A percentile compares a stretch with the other conserved stretches of the same genome.
Conservation (phyloP, 2,888 invertebrate genomes). For the Himalopsyche tibetana region DNA sequence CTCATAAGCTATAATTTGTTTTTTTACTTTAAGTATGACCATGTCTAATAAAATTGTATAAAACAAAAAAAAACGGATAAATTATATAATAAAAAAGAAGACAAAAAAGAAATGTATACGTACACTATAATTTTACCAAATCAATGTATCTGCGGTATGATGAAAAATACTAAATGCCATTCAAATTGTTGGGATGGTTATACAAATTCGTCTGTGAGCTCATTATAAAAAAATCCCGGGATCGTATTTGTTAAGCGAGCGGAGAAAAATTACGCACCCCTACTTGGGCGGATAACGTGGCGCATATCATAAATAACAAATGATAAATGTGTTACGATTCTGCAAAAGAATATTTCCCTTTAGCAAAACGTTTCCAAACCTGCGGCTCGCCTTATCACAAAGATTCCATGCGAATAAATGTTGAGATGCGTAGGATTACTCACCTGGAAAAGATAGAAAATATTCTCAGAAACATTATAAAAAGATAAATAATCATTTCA, state of each 20-base stretch:
- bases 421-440: conserved; percentile 9
- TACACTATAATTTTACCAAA: too few relatives aligned
- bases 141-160: too few relatives aligned
- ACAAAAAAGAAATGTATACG: too few relatives aligned
- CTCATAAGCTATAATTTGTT: too few relatives aligned
- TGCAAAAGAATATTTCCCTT: conserved; percentile 36
- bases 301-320: conserved; percentile 47
- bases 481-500: background rate
- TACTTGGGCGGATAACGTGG: conserved; percentile 26
- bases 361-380: background rate
- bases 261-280: conserved; percentile 47
- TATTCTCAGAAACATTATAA: background rate
- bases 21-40: too few relatives aligned
- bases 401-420: background rate
- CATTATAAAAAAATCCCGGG: background rate
- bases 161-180: too few relatives aligned
- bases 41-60: too few relatives aligned
- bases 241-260: background rate
- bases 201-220: background rate
- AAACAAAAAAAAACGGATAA: too few relatives aligned
- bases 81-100: too few relatives aligned
- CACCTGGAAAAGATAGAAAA: conserved; percentile 6
- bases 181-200: too few relatives aligned
- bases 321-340: conserved; percentile 48
- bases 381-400: background rate